phyloP scores from a whole-genome alignment of 2,797 vertebrate species.

The Myotis daubentonii region DNA sequence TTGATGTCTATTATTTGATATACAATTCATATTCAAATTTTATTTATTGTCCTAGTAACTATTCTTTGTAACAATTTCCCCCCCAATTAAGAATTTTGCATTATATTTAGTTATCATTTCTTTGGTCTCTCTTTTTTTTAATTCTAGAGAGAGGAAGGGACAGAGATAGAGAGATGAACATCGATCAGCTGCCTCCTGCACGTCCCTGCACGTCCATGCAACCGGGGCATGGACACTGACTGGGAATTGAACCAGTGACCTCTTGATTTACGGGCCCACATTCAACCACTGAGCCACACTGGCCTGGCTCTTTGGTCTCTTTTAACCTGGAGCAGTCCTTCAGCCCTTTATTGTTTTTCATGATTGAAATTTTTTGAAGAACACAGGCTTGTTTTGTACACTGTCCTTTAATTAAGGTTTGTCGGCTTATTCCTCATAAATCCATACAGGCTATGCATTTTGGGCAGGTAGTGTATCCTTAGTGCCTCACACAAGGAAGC shows the following conservation, averaged over 20 bases:
- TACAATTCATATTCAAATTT: constrained; percentile 22
- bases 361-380: constrained; percentile 26
- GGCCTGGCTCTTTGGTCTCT: background rate
- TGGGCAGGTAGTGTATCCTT: background rate
- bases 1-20: constrained; percentile 12
- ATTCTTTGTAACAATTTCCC: constrained; percentile 8
- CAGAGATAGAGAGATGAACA: too few species aligned
- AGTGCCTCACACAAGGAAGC: background rate
- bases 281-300: too few species aligned
- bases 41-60: constrained; percentile 36
- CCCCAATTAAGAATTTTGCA: background rate
- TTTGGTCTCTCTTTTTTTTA: background rate
- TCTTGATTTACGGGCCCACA: too few species aligned
- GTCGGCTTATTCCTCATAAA: background rate
- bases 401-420: constrained; percentile 10
- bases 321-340: background rate
- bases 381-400: background rate
- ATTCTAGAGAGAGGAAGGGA: too few species aligned
- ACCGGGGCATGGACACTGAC: too few species aligned
- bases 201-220: too few species aligned
- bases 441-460: background rate
- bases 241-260: too few species aligned
- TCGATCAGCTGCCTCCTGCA: too few species aligned
- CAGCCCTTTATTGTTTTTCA: constrained; percentile 8
- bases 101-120: background rate